Conservation (phyloP, 1,140 invertebrate genomes). For the honey bee (Apis mellifera) region DNA sequence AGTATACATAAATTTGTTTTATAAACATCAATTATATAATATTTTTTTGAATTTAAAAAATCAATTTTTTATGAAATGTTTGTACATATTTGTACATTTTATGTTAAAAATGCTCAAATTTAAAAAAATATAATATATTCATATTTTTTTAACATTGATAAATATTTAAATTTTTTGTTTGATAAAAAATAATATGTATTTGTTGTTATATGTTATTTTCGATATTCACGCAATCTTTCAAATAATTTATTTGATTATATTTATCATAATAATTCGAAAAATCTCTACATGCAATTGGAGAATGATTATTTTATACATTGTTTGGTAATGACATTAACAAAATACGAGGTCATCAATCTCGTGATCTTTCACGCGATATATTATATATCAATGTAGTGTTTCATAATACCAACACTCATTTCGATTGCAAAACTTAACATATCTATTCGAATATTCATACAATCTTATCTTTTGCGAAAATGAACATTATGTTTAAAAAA, state of each 20-base stretch:
- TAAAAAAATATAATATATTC: no score
- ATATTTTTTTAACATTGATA: background rate
- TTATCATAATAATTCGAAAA: background rate
- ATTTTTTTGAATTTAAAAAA: no score
- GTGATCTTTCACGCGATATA: slow-evolving; percentile 1
- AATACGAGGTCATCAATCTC: background rate
- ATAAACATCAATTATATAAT: no score
- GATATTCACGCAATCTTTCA: background rate
- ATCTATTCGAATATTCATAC: background rate
- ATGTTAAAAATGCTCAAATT: no score
- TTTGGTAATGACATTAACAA: background rate
- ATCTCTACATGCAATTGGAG: background rate
- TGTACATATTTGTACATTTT: no score
- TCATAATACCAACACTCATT: background rate
- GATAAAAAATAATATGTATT: no score
- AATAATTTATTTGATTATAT: background rate
- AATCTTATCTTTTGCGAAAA: background rate
- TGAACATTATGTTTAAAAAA: background rate
- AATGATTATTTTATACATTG: background rate
- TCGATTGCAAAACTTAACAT: background rate
- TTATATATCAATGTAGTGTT: background rate
- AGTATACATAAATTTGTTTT: no score
- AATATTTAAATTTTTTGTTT: background rate
- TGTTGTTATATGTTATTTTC: no score
- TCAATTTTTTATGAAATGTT: no score